Percentiles rank a stretch among this genome's conserved stretches.
Evolutionary conservation across 2,888 invertebrate species (phyloP).

Genomic region (Clunio marinus): DNA sequence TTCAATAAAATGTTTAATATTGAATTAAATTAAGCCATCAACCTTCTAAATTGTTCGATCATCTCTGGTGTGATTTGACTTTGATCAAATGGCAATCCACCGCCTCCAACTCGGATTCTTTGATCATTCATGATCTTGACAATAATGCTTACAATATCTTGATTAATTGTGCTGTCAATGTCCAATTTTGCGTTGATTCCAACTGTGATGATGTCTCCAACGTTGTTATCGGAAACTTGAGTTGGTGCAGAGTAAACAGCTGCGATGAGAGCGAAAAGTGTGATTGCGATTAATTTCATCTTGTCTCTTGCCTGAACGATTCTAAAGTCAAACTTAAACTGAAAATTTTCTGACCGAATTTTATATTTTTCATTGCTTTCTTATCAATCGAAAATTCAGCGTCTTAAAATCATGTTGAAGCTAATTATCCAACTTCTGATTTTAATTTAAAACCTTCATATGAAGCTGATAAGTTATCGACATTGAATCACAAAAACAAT

Average conservation of each 20-base stretch:
- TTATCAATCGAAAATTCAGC: too few relatives aligned
- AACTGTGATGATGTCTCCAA: conserved; percentile 21
- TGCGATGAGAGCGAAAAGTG: conserved; percentile 1
- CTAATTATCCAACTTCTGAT: too few relatives aligned
- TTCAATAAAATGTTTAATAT: too few relatives aligned
- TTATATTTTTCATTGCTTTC: too few relatives aligned
- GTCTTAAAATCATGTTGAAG: too few relatives aligned
- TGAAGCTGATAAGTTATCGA: too few relatives aligned
- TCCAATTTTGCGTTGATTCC: not conserved
- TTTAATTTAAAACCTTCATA: too few relatives aligned
- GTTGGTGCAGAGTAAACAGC: not conserved
- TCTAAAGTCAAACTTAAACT: too few relatives aligned
- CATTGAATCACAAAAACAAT: too few relatives aligned
- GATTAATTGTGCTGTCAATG: not conserved
- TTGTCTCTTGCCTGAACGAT: too few relatives aligned
- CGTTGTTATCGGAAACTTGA: conserved; percentile 3
- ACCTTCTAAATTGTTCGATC: not conserved
- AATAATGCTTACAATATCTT: not conserved
- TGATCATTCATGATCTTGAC: not conserved
- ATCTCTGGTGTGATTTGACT: too few relatives aligned
- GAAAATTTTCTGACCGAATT: too few relatives aligned
- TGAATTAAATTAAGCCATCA: not conserved
- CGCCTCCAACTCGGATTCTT: not conserved
- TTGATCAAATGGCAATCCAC: not conserved
- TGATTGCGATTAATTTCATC: conserved; percentile 14